Base-by-base conservation (phyloP, 2,797 vertebrate species). In the Leptoclinus maculatus region DNA sequence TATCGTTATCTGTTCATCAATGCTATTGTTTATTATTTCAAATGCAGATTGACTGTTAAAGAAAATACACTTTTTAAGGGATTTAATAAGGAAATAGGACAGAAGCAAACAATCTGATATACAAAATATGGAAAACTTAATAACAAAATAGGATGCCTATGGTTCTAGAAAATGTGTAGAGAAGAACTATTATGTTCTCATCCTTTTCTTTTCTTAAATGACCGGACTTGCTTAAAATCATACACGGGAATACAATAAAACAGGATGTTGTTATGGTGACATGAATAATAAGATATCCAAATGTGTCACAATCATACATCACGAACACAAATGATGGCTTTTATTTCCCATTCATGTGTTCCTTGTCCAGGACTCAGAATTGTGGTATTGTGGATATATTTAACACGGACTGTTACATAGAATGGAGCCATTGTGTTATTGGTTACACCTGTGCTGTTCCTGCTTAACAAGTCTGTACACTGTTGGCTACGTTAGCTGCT, bases 51-150 rank as follows among this genome's bases (percentile, higher is more conserved):
- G 2, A 56, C 41, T 67, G 47, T 34, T 12, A 7, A 51, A 45
- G 25, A 78, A 60, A 60, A 56, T 43, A 4, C 1, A n/a, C 29
- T 21, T 25, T 34, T 23, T 70, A 3, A 21, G 3, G 25, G 1
- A 16, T 3, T 32, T 32, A 32, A 66, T 80, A 0, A 71, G 4
- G 54, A 21, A 53, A 8, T 23, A 5, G 49, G 9, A 39, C 13
- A 43, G n/a, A 72, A 66, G 4, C 60, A 43, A 45, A 45, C 7
- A 54, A 47, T 71, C 41, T 29, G 12, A 74, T 47, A 43, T 21
- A 14, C 19, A 71, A 66, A 56, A 29, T 17, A 23, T 17, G 19
- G 7, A 58, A 8, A 34, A 38, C 53, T 7, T 56, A 25, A 12
- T 3, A 41, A 66, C 19, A 70, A 36, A 66, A 58, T 19, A 10